These are phyloP conservation scores for Cyclura pinguis DNA, from an alignment of 2,797 vertebrate genomes.

Conservation along the genomic window DNA sequence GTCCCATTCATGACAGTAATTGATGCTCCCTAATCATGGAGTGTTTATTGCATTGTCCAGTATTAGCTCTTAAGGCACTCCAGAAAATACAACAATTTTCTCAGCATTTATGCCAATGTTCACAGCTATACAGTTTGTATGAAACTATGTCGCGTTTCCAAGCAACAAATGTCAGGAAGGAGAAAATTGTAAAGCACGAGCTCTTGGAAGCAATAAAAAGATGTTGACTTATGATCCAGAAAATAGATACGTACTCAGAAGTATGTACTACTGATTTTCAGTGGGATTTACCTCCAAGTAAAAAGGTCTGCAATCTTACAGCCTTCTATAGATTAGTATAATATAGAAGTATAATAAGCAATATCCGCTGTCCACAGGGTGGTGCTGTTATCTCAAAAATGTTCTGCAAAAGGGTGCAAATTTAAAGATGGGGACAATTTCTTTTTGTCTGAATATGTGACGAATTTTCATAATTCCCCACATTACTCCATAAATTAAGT, in stretches of 20 bases:
- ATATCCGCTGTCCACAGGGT: conserved; percentile 11
- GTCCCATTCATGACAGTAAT: neutral
- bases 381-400: conserved; percentile 26
- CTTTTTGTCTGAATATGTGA: neutral
- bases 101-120: neutral
- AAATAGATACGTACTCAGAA: neutral
- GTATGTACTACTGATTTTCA: neutral
- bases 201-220: conserved; percentile 8
- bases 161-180: neutral
- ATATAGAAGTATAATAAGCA: neutral
- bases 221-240: neutral
- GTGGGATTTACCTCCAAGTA: neutral
- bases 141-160: neutral
- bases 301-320: neutral
- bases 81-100: neutral
- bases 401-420: neutral
- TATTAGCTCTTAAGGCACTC: neutral
- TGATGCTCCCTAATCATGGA: neutral
- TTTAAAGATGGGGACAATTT: neutral
- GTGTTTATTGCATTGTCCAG: neutral
- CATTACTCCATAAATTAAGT: neutral
- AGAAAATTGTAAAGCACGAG: neutral
- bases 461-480: neutral
- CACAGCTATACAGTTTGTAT: neutral
- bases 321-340: neutral